A percentile compares a stretch with the other conserved stretches of the same genome.
Evolutionary conservation across 92 coral and sea anemone genomes (phyloP).

Genomic region (Zoanthus sociatus): DNA sequence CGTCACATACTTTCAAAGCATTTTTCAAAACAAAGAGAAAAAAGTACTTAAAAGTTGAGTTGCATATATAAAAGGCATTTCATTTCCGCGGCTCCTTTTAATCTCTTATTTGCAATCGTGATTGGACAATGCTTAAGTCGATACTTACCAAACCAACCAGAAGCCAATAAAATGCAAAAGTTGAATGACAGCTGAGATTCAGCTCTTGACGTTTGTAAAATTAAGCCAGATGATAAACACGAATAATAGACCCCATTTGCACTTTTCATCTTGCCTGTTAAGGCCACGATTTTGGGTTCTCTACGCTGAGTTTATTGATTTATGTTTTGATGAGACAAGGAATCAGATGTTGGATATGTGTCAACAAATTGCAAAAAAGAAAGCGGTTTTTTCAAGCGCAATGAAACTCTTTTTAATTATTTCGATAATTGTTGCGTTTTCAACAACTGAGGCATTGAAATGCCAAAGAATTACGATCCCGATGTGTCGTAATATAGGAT

Average conservation of each 20-base stretch:
- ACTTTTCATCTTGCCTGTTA: conserved; percentile 32
- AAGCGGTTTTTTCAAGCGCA: background rate
- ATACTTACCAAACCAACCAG: conserved; percentile 56
- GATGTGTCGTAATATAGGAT: conserved; percentile 84
- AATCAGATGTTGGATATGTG: conserved; percentile 11
- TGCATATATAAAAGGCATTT: conserved; percentile 10
- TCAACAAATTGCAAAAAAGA: conserved; percentile 29
- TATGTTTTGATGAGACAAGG: conserved; percentile 43
- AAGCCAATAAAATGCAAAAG: conserved; percentile 50
- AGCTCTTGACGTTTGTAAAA: conserved; percentile 74
- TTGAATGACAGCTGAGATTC: conserved; percentile 50
- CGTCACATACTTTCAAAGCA: conserved; percentile 32
- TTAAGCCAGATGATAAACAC: conserved; percentile 72
- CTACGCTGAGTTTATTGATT: conserved; percentile 31
- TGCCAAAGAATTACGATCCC: conserved; percentile 86
- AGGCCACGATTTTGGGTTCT: conserved; percentile 22
- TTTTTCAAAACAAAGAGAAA: background rate
- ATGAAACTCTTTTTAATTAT: background rate
- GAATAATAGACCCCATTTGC: conserved; percentile 50
- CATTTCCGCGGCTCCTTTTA: conserved; percentile 47
- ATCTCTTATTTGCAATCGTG: conserved; percentile 21
- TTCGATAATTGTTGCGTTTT: background rate
- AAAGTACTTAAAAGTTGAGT: conserved; percentile 11
- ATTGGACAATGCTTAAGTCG: conserved; percentile 53
- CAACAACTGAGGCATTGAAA: conserved; percentile 57